Base-by-base conservation (phyloP, 2,888 invertebrate species). In the Tenthredo scrophulariae region DNA sequence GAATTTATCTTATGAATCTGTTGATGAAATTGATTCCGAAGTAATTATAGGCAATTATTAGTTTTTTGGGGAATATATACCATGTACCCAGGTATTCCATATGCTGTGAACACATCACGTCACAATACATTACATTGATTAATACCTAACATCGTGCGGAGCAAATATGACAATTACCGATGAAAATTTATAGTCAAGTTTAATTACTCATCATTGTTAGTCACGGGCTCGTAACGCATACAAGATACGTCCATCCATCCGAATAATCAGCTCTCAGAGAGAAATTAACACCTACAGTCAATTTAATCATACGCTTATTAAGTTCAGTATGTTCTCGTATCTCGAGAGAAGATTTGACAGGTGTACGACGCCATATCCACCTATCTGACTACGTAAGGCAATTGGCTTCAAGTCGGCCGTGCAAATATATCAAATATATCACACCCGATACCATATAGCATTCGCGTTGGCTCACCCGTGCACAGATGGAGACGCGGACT, bases 241-340 rank as follows among this genome's bases (percentile, higher is more conserved):
- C 50, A 7, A 77, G 54, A 54, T 77, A 54, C 26, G 40, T 40
- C 22, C 79, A 79, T 58, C n/a, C 58, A 58, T 79, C 33, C 62
- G n/a, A 40, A 22, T 58, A 22, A 80, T 62, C 62, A 80, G 18
- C 22, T 50, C 3, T 15, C 13, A 62, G 58, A 15, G 40, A 62
- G n/a, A 80, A 62, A 58, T 58, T 58, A 40, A 50, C 58, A 80
- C 40, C 62, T 7, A 62, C 62, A 62, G 22, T 80, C 58, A 40
- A 62, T 26, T 50, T 43, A 74, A 77, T 50, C 77, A 80, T 40
- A 40, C 80, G 80, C 80, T 80, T 62, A 58, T 80, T 62, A 62
- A 62, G 62, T 58, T 62, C 62, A 6, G 22, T 29, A 37, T 80
- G n/a, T 40, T 40, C 62, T 62, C 62, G 40, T 58, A 40, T 62